Percentiles rank a stretch among this genome's conserved stretches.
phyloP scores from a whole-genome alignment of 2,888 invertebrate species.

The Apomyelois bistriatella region DNA sequence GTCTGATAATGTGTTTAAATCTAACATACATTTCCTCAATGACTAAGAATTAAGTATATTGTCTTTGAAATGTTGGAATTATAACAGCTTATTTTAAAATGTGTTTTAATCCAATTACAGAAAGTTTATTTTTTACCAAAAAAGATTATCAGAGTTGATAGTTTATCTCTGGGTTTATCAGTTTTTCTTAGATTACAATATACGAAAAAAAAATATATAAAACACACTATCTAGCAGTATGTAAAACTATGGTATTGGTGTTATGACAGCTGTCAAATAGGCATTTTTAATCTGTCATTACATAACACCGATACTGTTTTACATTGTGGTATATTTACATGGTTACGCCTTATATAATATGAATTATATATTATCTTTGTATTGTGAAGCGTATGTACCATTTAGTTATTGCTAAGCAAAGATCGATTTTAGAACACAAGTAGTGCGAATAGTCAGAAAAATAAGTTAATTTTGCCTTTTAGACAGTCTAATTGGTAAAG shows the following conservation, averaged over 20 bases:
- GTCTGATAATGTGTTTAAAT: background rate
- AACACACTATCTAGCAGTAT: no score
- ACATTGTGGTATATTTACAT: background rate
- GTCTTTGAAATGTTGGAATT: no score
- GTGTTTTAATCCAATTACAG: no score
- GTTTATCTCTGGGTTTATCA: no score
- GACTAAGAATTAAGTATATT: no score
- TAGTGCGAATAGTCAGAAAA: background rate
- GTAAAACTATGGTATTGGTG: background rate
- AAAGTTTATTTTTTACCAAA: no score
- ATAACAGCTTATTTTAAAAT: no score
- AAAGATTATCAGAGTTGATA: no score
- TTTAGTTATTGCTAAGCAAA: background rate
- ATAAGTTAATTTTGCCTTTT: constrained; percentile 1
- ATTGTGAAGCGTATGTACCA: background rate
- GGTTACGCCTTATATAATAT: background rate
- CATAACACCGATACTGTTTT: background rate
- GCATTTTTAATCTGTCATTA: background rate
- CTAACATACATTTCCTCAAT: no score
- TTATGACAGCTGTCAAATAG: background rate
- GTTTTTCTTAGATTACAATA: no score
- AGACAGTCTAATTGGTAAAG: background rate
- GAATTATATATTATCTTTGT: background rate
- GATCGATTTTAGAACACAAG: background rate
- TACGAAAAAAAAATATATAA: no score